phyloP scores from a whole-genome alignment of 2,888 invertebrate species.

The Pseudanteris insignis region DNA sequence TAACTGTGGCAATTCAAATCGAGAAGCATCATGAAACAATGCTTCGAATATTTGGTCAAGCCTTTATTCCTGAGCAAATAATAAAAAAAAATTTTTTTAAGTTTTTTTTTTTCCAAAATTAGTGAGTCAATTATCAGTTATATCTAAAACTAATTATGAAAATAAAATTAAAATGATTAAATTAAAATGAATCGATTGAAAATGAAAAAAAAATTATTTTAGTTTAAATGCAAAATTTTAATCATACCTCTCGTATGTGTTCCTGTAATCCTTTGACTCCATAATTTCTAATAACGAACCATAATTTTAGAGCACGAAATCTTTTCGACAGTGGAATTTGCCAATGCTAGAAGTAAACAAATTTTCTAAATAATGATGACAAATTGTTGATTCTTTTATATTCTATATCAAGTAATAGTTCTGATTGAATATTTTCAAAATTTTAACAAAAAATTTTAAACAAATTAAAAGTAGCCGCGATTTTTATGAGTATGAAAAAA shows the following conservation, averaged over 20 bases:
- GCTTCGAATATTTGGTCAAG: too few relatives aligned
- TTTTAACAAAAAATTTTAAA: background rate
- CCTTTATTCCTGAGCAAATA: too few relatives aligned
- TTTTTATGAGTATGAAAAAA: background rate
- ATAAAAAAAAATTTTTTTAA: too few relatives aligned
- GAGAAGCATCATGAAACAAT: too few relatives aligned
- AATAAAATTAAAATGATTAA: background rate
- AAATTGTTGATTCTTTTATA: background rate
- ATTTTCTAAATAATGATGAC: background rate
- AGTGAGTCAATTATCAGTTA: too few relatives aligned
- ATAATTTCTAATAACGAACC: conserved; percentile 96
- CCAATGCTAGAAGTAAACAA: conserved; percentile 92
- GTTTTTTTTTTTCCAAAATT: too few relatives aligned
- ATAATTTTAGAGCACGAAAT: conserved; percentile 91
- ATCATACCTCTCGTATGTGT: conserved; percentile 90
- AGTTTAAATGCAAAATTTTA: too few relatives aligned
- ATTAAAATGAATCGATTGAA: too few relatives aligned
- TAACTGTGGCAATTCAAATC: too few relatives aligned
- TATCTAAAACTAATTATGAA: too few relatives aligned
- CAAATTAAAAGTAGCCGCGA: background rate
- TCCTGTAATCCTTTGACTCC: conserved; percentile 91
- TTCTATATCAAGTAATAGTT: too few relatives aligned
- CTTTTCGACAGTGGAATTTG: conserved; percentile 94
- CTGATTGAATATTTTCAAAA: background rate
- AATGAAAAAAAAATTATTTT: too few relatives aligned